Evolutionary conservation across 2,113 vertebrate species (phyloP).

Genomic region (Setophaga kirtlandii): DNA sequence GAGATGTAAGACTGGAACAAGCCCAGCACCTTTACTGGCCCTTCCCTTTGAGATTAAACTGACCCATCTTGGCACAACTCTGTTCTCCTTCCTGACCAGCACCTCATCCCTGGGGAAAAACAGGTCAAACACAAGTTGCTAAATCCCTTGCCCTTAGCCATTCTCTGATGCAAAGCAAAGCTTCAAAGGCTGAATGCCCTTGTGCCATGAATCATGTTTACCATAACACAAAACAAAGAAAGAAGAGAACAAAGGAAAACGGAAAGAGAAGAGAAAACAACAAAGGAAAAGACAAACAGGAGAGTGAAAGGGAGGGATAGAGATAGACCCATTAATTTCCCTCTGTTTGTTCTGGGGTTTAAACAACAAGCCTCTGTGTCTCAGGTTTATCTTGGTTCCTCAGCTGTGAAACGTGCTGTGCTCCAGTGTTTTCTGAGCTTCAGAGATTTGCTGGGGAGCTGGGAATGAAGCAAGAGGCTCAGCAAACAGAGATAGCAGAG

Average conservation of each 20-base stretch:
- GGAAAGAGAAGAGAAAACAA: constrained; percentile 29
- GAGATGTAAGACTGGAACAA: neutral
- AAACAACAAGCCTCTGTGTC: constrained; percentile 27
- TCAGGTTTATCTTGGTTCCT: constrained; percentile 75
- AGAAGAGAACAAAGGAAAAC: constrained; percentile 35
- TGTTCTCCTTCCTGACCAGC: neutral
- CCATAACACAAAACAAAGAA: constrained; percentile 63
- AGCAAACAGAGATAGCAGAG: constrained; percentile 64
- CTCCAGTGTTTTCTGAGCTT: constrained; percentile 63
- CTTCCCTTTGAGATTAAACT: neutral
- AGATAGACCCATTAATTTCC: constrained; percentile 71
- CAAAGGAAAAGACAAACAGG: constrained; percentile 35
- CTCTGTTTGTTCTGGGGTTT: constrained; percentile 60
- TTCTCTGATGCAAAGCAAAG: neutral
- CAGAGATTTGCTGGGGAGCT: constrained; percentile 66
- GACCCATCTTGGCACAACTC: neutral
- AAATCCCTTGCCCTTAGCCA: neutral
- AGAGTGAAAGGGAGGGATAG: constrained; percentile 18
- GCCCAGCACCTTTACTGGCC: neutral
- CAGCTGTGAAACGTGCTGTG: constrained; percentile 70
- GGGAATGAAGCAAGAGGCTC: constrained; percentile 35
- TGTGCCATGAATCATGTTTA: constrained; percentile 54
- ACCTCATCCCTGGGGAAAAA: neutral
- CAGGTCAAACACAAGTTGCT: neutral
- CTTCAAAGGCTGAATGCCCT: constrained; percentile 9